A percentile compares a stretch with the other conserved stretches of the same genome.
Conservation (phyloP, 2,888 invertebrate genomes). For the Drosophila robusta region DNA sequence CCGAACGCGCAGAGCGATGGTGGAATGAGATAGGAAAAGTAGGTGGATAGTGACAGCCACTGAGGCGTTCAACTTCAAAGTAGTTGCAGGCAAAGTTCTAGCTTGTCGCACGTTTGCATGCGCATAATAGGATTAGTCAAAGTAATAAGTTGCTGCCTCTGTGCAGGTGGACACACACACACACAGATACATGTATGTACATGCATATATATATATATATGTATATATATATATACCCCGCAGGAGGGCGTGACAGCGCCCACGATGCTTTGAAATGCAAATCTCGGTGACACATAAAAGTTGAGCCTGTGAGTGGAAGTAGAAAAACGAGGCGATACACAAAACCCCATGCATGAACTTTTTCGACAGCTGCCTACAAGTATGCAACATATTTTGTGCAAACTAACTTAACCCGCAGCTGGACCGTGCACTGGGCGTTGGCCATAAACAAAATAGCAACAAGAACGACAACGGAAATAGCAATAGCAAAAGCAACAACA, state of each 20-base stretch:
- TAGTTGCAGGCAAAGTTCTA: slow-evolving; percentile 71
- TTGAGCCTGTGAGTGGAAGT: slow-evolving; percentile 19
- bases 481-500: slow-evolving; percentile 2
- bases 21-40: slow-evolving; percentile 9
- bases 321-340: slow-evolving; percentile 11
- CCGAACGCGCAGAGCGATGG: neutral
- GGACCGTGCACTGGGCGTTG: slow-evolving; percentile 39
- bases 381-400: slow-evolving; percentile 69
- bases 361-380: slow-evolving; percentile 70
- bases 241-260: slow-evolving; percentile 25
- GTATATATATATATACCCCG: neutral
- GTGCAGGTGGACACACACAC: slow-evolving; percentile 26
- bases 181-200: neutral
- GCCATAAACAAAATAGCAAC: slow-evolving; percentile 47
- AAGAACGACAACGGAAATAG: slow-evolving; percentile 13
- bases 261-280: slow-evolving; percentile 69
- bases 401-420: slow-evolving; percentile 54
- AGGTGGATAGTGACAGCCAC: slow-evolving; percentile 48
- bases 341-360: slow-evolving; percentile 34
- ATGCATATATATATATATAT: neutral
- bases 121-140: slow-evolving; percentile 79
- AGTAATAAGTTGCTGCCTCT: slow-evolving; percentile 71
- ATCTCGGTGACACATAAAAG: slow-evolving; percentile 59
- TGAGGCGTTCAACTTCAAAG: slow-evolving; percentile 73
- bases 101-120: slow-evolving; percentile 76